These are phyloP conservation scores for Microtus oregoni DNA, from an alignment of 2,113 vertebrate species.

Conservation along the genomic window DNA sequence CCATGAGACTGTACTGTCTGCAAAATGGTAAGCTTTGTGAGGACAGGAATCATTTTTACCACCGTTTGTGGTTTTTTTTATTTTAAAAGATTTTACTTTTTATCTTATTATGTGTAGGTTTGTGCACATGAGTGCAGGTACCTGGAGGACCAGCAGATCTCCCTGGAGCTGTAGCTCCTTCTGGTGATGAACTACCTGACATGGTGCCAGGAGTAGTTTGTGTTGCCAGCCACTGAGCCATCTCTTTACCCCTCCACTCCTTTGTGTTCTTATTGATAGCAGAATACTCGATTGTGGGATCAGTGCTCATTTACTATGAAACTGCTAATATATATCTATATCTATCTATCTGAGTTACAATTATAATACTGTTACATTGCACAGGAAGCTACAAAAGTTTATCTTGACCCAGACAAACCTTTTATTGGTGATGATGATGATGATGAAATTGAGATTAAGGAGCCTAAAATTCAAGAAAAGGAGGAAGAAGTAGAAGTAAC, in stretches of 20 bases:
- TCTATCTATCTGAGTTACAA: not conserved
- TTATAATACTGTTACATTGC: conserved; percentile 40
- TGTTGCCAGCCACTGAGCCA: not conserved
- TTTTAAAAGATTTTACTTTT: not conserved
- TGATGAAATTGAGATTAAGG: not conserved
- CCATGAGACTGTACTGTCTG: not conserved
- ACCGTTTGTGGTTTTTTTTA: not conserved
- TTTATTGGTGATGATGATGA: not conserved
- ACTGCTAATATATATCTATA: not conserved
- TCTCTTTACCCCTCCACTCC: too few species aligned
- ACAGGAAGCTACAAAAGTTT: conserved; percentile 47
- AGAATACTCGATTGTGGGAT: not conserved
- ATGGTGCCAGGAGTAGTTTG: not conserved
- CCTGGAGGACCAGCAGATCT: not conserved
- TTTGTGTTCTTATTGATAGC: not conserved
- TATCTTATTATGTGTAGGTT: not conserved
- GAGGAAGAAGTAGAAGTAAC: not conserved
- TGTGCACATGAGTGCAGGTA: not conserved
- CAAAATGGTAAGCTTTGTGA: not conserved
- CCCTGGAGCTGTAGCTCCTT: not conserved
- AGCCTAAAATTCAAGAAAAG: not conserved
- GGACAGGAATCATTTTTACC: not conserved
- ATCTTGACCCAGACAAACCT: not conserved
- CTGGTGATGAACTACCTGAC: not conserved
- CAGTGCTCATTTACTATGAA: conserved; percentile 39